These are phyloP conservation scores for Passerina amoena DNA, from an alignment of 2,113 vertebrate species.

Conservation along the genomic window DNA sequence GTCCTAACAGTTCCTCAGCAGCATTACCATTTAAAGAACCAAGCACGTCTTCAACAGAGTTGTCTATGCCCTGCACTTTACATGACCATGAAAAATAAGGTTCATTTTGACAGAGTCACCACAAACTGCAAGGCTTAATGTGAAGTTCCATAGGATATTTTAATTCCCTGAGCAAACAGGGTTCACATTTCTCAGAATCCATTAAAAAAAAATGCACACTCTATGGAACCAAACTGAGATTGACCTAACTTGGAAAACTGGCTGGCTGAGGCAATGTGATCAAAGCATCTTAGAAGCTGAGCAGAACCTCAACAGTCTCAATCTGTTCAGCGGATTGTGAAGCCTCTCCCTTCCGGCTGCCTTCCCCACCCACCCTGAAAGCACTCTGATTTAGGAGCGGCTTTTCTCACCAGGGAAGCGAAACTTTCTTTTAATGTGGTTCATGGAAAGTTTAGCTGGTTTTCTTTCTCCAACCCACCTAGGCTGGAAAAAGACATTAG, in stretches of 20 bases:
- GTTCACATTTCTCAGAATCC: not conserved
- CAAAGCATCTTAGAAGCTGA: not conserved
- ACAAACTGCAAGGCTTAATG: not conserved
- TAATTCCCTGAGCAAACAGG: not conserved
- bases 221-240: not conserved
- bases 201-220: accelerated
- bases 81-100: not conserved
- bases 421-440: constrained; percentile 4
- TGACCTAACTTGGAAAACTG: not conserved
- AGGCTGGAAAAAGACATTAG: not conserved
- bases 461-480: constrained; percentile 3
- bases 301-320: not conserved
- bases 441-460: not conserved
- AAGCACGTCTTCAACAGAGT: not conserved
- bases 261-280: not conserved
- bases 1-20: not conserved
- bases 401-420: not conserved
- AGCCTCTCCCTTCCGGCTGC: not conserved
- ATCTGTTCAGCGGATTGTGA: not conserved
- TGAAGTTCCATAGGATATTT: not conserved
- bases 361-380: not conserved
- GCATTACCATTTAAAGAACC: not conserved
- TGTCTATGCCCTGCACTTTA: not conserved
- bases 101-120: not conserved
- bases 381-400: not conserved